Evolutionary conservation across 1,140 invertebrate species (phyloP).

Genomic region (Hycleus phaleratus): DNA sequence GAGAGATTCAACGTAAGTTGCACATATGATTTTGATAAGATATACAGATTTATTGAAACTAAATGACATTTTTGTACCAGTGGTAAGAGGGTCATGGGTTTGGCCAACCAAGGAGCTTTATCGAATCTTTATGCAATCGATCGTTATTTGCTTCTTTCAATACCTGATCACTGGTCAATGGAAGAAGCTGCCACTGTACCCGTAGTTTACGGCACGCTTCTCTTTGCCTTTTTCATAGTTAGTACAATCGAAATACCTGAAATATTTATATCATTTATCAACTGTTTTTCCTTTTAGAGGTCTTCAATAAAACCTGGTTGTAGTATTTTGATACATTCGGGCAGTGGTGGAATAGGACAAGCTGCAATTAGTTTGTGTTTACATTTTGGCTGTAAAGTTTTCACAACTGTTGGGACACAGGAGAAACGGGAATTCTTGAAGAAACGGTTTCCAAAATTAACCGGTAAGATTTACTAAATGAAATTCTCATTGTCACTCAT

Average conservation of each 20-base stretch:
- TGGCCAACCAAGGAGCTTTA: too few relatives aligned
- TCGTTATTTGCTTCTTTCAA: constrained; percentile 36
- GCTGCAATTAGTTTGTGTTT: constrained; percentile 48
- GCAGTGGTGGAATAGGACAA: constrained; percentile 74
- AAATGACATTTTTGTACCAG: too few relatives aligned
- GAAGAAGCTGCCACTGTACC: constrained; percentile 85
- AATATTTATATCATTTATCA: too few relatives aligned
- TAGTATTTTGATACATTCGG: constrained; percentile 64
- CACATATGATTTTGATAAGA: constrained; percentile 22
- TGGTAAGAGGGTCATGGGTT: too few relatives aligned
- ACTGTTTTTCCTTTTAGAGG: too few relatives aligned
- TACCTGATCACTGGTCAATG: constrained; percentile 70
- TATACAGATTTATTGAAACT: constrained; percentile 18
- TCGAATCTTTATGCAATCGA: too few relatives aligned
- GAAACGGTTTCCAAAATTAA: constrained; percentile 55
- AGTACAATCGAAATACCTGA: too few relatives aligned
- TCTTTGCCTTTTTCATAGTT: too few relatives aligned
- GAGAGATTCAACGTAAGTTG: constrained; percentile 53
- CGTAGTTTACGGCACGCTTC: constrained; percentile 21
- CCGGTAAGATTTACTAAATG: constrained; percentile 13
- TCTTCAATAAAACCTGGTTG: neutral
- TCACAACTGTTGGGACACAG: constrained; percentile 64
- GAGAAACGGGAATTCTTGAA: constrained; percentile 73
- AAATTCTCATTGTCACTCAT: too few relatives aligned
- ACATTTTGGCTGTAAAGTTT: constrained; percentile 60